phyloP scores from a whole-genome alignment of 2,797 vertebrate genomes.

The Oryzias dopingdopingensis region DNA sequence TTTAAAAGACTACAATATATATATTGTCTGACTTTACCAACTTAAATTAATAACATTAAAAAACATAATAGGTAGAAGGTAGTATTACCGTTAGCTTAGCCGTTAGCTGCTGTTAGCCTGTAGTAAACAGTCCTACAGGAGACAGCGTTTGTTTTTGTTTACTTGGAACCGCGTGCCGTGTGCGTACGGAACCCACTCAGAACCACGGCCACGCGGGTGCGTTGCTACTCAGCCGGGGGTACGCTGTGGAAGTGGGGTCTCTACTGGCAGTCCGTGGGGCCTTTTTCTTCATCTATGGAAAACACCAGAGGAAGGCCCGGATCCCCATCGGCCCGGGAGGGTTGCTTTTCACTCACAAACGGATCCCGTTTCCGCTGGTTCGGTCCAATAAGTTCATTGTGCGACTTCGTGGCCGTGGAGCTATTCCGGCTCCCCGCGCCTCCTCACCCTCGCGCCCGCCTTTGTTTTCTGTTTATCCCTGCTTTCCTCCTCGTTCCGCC shows the following conservation, averaged over 20 bases:
- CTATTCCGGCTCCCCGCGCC: slow-evolving; percentile 9
- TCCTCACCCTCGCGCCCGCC: slow-evolving; percentile 17
- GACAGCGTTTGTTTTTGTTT: slow-evolving; percentile 40
- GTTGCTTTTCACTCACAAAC: slow-evolving; percentile 67
- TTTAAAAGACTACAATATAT: neutral
- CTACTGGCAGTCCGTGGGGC: slow-evolving; percentile 68
- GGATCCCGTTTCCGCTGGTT: slow-evolving; percentile 67
- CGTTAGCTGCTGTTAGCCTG: slow-evolving; percentile 40
- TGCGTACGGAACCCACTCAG: slow-evolving; percentile 5
- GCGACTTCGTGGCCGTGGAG: neutral
- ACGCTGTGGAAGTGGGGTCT: slow-evolving; percentile 53
- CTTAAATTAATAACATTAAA: too few species aligned
- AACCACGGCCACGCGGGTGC: slow-evolving; percentile 1
- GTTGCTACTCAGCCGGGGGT: slow-evolving; percentile 16
- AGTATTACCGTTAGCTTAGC: slow-evolving; percentile 43
- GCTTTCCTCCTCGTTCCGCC: slow-evolving; percentile 56
- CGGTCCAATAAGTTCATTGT: slow-evolving; percentile 53
- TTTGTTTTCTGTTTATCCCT: slow-evolving; percentile 34
- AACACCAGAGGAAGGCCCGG: slow-evolving; percentile 71
- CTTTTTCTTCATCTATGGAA: slow-evolving; percentile 72
- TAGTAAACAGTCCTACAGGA: slow-evolving; percentile 25
- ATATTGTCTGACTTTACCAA: neutral
- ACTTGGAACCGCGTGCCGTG: slow-evolving; percentile 24
- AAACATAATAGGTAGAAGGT: too few species aligned
- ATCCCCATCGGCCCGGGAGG: slow-evolving; percentile 68